Conservation (phyloP, 1,140 invertebrate genomes). For the Belonocnema kinseyi region DNA sequence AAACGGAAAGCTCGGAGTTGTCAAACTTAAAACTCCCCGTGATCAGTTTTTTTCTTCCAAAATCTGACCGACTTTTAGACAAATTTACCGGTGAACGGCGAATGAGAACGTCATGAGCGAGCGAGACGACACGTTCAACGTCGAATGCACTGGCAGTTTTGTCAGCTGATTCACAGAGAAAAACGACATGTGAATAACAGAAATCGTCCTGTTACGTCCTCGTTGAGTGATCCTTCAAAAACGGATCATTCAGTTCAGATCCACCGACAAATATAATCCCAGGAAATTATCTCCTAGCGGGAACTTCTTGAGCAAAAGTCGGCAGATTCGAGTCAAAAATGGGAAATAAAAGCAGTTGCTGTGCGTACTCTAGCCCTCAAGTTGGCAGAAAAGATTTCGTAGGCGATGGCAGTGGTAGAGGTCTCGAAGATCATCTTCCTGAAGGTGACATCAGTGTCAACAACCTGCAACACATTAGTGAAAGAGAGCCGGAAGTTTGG, state of each 20-base stretch:
- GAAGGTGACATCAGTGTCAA: constrained; percentile 87
- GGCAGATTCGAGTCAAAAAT: constrained; percentile 69
- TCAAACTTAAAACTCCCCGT: neutral
- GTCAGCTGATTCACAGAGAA: constrained; percentile 37
- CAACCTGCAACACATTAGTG: constrained; percentile 98
- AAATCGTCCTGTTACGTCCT: neutral
- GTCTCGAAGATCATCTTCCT: constrained; percentile 82
- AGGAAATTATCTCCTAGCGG: neutral
- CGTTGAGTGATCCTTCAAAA: constrained; percentile 9
- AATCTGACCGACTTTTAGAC: neutral
- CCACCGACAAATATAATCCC: neutral
- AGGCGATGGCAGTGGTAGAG: constrained; percentile 72
- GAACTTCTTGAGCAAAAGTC: neutral
- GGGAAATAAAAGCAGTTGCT: constrained; percentile 88
- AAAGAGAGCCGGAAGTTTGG: constrained; percentile 96
- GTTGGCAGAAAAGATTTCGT: constrained; percentile 72
- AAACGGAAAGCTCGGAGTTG: neutral
- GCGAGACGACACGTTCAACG: neutral
- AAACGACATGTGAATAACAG: constrained; percentile 35
- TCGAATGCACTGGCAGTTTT: constrained; percentile 29
- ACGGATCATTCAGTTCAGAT: neutral
- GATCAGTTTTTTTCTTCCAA: neutral
- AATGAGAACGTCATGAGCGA: constrained; percentile 16
- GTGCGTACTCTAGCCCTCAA: constrained; percentile 83
- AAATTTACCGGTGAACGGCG: neutral